Percentiles rank a stretch among this genome's conserved stretches.
Evolutionary conservation across 2,888 invertebrate genomes (phyloP).

Genomic region (Elmis aenea): DNA sequence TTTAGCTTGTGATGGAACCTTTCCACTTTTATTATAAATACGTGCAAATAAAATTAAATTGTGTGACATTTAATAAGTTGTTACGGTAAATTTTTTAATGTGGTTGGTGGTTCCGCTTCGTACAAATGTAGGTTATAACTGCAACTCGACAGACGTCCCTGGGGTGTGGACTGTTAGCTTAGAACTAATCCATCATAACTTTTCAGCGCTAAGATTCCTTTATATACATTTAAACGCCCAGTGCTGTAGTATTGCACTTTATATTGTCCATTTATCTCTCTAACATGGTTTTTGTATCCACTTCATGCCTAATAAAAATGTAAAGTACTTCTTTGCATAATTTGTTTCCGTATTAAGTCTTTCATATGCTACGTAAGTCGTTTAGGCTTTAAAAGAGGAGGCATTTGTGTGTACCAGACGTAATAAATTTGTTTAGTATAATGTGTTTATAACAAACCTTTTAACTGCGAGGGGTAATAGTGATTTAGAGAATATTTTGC

Average conservation of each 20-base stretch:
- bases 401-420: too few species aligned
- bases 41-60: too few species aligned
- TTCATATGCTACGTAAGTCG: slow-evolving; percentile 28
- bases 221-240: slow-evolving; percentile 31
- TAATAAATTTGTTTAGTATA: too few species aligned
- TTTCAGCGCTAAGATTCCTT: slow-evolving; percentile 34
- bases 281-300: slow-evolving; percentile 34
- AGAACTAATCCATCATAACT: slow-evolving; percentile 42
- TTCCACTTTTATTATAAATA: too few species aligned
- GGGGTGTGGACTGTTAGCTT: slow-evolving; percentile 34
- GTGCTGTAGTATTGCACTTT: slow-evolving; percentile 32
- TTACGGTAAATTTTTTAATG: too few species aligned
- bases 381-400: slow-evolving; percentile 6
- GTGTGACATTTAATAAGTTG: too few species aligned
- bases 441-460: too few species aligned
- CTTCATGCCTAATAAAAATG: slow-evolving; percentile 43
- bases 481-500: too few species aligned
- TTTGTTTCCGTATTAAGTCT: slow-evolving; percentile 40
- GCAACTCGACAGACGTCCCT: slow-evolving; percentile 31
- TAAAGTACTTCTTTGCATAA: slow-evolving; percentile 44
- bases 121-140: slow-evolving; percentile 6
- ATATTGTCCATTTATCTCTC: slow-evolving; percentile 41
- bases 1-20: too few species aligned
- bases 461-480: too few species aligned
- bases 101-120: too few species aligned